phyloP scores from a whole-genome alignment of 2,888 invertebrate genomes.

The Blera fallax region DNA sequence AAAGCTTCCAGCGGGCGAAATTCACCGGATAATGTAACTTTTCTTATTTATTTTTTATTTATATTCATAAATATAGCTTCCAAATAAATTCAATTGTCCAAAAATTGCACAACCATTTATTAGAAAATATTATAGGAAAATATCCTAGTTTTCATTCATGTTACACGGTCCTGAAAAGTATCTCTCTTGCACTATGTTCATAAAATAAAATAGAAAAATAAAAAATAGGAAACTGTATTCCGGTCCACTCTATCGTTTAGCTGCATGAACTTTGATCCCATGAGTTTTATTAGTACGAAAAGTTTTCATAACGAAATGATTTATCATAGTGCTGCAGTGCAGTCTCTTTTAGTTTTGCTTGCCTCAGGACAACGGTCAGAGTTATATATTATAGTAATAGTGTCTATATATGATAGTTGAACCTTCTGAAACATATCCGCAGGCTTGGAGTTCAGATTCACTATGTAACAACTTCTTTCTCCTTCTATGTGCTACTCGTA shows the following conservation, averaged over 20 bases:
- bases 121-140: slow-evolving; percentile 55
- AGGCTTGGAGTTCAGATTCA: slow-evolving; percentile 56
- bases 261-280: slow-evolving; percentile 72
- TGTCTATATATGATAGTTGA: slow-evolving; percentile 57
- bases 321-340: slow-evolving; percentile 71
- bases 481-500: slow-evolving; percentile 4
- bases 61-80: neutral
- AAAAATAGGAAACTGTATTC: slow-evolving; percentile 51
- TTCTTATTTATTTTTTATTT: slow-evolving; percentile 22
- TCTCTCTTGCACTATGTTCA: slow-evolving; percentile 5
- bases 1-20: neutral
- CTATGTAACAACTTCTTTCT: slow-evolving; percentile 56
- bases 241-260: slow-evolving; percentile 63
- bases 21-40: slow-evolving; percentile 2
- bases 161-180: slow-evolving; percentile 27
- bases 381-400: slow-evolving; percentile 66
- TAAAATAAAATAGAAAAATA: no score
- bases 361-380: slow-evolving; percentile 67
- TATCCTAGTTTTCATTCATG: slow-evolving; percentile 40
- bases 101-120: slow-evolving; percentile 53
- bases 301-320: slow-evolving; percentile 72
- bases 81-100: slow-evolving; percentile 59
- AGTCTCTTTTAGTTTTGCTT: slow-evolving; percentile 67
- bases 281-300: slow-evolving; percentile 71
- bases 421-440: slow-evolving; percentile 61